Percentiles rank a stretch among this genome's conserved stretches.
phyloP scores from a whole-genome alignment of 2,888 invertebrate genomes.

The Sesia bembeciformis region DNA sequence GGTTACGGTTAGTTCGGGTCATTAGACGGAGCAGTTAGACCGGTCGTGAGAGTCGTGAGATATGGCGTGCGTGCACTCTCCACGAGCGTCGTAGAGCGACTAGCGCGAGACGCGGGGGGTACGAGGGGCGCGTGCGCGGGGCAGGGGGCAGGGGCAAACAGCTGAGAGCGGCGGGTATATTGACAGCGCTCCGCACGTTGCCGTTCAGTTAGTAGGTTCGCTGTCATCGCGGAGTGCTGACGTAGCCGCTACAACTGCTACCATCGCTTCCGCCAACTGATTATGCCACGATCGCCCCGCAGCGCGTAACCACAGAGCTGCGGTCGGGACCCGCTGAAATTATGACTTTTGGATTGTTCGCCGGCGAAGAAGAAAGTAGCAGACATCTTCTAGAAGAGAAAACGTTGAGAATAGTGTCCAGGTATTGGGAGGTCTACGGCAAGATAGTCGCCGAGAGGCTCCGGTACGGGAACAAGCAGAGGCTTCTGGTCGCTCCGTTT shows the following conservation, averaged over 20 bases:
- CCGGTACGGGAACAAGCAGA: slow-evolving; percentile 47
- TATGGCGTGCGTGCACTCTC: slow-evolving; percentile 16
- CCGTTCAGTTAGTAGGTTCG: slow-evolving; percentile 73
- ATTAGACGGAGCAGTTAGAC: slow-evolving; percentile 3
- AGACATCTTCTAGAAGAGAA: slow-evolving; percentile 64
- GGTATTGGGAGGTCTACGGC: slow-evolving; percentile 65
- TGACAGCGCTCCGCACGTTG: slow-evolving; percentile 71
- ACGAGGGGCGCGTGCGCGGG: slow-evolving; percentile 21
- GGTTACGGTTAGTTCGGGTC: slow-evolving; percentile 23
- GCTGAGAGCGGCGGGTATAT: slow-evolving; percentile 78
- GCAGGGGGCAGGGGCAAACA: slow-evolving; percentile 40
- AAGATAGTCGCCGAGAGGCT: slow-evolving; percentile 58
- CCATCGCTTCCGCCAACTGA: slow-evolving; percentile 20
- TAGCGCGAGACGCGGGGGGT: slow-evolving; percentile 9
- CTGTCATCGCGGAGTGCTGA: slow-evolving; percentile 60
- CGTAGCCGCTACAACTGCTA: slow-evolving; percentile 46
- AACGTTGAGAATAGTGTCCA: slow-evolving; percentile 66
- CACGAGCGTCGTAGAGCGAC: slow-evolving; percentile 9
- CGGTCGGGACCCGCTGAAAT: slow-evolving; percentile 65
- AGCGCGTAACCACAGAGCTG: slow-evolving; percentile 52
- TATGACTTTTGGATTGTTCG: slow-evolving; percentile 71
- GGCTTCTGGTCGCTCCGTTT: slow-evolving; percentile 40
- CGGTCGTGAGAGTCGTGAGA: slow-evolving; percentile 1
- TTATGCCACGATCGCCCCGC: slow-evolving; percentile 64
- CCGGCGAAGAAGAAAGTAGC: slow-evolving; percentile 61